Percentiles rank a stretch among this genome's conserved stretches.
Conservation (phyloP, 2,797 vertebrate genomes). For the Bradypodion pumilum region DNA sequence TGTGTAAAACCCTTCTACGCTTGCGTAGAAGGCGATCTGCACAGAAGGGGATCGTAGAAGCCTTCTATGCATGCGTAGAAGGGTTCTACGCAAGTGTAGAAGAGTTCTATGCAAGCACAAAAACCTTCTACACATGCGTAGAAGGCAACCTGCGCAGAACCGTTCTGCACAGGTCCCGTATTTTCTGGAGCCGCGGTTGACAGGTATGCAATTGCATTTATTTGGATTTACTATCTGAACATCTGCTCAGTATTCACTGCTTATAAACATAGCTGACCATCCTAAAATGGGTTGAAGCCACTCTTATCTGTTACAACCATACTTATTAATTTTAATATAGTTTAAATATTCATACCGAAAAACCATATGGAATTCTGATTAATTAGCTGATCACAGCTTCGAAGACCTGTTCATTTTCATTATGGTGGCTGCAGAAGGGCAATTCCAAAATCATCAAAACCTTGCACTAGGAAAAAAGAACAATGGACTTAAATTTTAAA, state of each 20-base stretch:
- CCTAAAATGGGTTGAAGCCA: constrained; percentile 28
- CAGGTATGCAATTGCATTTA: constrained; percentile 29
- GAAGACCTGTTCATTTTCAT: constrained; percentile 24
- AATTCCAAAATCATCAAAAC: constrained; percentile 36
- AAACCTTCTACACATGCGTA: no score
- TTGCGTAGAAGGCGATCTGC: no score
- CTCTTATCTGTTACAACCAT: constrained; percentile 27
- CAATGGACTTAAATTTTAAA: constrained; percentile 19
- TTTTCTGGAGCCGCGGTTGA: no score
- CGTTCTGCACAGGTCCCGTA: no score
- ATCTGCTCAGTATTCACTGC: constrained; percentile 10
- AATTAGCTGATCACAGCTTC: not conserved
- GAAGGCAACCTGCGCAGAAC: no score
- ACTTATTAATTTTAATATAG: constrained; percentile 33
- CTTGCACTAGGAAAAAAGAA: not conserved
- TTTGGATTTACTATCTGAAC: constrained; percentile 26
- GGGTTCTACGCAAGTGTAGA: no score
- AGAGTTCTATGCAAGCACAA: no score
- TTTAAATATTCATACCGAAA: constrained; percentile 36
- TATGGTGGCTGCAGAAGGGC: not conserved
- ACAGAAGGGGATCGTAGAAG: no score
- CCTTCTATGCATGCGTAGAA: no score
- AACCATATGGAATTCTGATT: constrained; percentile 25
- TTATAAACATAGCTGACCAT: not conserved
- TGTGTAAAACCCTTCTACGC: no score